phyloP scores from a whole-genome alignment of 1,140 invertebrate genomes.

The Bombus haemorrhoidalis region DNA sequence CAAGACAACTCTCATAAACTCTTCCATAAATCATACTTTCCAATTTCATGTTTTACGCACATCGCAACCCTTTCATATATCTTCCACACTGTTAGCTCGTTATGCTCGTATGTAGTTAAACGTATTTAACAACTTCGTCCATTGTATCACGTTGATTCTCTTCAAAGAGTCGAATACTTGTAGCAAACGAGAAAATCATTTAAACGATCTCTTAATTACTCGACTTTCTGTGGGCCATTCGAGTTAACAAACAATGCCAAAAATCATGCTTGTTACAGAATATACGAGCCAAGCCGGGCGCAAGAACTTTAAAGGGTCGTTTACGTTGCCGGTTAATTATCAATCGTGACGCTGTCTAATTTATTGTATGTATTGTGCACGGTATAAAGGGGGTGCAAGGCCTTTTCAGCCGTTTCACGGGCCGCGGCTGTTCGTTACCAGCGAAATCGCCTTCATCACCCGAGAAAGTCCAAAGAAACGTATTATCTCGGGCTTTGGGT shows the following conservation, averaged over 20 bases:
- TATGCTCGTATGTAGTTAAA: background rate
- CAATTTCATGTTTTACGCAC: background rate
- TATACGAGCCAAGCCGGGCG: background rate
- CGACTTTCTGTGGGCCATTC: background rate
- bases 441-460: conserved; percentile 70
- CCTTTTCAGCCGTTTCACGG: conserved; percentile 28
- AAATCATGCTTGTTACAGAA: background rate
- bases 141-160: background rate
- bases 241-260: background rate
- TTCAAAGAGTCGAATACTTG: background rate
- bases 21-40: conserved; percentile 1
- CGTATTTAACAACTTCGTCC: background rate
- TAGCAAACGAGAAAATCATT: background rate
- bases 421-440: conserved; percentile 59
- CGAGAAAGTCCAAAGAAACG: conserved; percentile 69
- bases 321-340: conserved; percentile 32
- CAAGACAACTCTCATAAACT: too few relatives aligned
- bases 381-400: background rate
- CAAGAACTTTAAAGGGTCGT: conserved; percentile 5
- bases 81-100: background rate
- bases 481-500: conserved; percentile 66
- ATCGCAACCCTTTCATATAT: background rate
- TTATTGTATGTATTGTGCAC: conserved; percentile 24
- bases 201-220: background rate
- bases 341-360: conserved; percentile 30